Percentiles rank a stretch among this genome's conserved stretches.
Conservation (phyloP, 2,888 invertebrate species). For the Ectemnius lituratus region DNA sequence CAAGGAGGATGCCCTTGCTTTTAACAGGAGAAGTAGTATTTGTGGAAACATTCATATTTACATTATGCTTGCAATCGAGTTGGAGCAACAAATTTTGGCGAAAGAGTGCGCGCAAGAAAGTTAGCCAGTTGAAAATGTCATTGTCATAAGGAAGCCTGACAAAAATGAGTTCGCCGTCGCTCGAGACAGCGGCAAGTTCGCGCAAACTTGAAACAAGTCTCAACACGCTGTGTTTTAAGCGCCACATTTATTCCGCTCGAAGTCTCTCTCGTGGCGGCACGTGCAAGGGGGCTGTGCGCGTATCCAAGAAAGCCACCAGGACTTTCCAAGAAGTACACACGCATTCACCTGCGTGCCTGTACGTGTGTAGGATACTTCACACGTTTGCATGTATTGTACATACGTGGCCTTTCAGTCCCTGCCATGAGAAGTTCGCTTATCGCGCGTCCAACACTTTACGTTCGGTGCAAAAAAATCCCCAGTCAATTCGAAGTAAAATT, state of each 20-base stretch:
- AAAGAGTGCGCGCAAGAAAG: neutral
- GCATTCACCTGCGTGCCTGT: too few species aligned
- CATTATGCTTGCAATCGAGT: neutral
- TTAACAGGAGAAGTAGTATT: neutral
- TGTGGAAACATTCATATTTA: neutral
- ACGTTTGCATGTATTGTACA: neutral
- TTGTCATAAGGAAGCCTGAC: conserved; percentile 16
- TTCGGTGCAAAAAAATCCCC: neutral
- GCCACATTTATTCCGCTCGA: conserved; percentile 20
- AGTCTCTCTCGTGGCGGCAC: neutral
- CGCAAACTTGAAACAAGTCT: conserved; percentile 20
- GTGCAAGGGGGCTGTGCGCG: neutral
- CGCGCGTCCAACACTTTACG: neutral
- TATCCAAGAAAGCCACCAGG: too few species aligned
- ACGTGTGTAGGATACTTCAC: too few species aligned
- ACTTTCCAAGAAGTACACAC: too few species aligned
- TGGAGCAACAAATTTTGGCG: neutral
- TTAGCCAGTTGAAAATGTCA: conserved; percentile 12
- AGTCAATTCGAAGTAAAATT: conserved; percentile 5
- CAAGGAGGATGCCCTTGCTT: neutral
- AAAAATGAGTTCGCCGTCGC: conserved; percentile 15
- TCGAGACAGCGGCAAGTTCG: conserved; percentile 11
- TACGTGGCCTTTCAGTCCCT: neutral
- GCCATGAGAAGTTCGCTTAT: neutral
- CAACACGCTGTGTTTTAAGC: conserved; percentile 8